Evolutionary conservation across 2,797 vertebrate genomes (phyloP).

Genomic region (Sylvia borin): DNA sequence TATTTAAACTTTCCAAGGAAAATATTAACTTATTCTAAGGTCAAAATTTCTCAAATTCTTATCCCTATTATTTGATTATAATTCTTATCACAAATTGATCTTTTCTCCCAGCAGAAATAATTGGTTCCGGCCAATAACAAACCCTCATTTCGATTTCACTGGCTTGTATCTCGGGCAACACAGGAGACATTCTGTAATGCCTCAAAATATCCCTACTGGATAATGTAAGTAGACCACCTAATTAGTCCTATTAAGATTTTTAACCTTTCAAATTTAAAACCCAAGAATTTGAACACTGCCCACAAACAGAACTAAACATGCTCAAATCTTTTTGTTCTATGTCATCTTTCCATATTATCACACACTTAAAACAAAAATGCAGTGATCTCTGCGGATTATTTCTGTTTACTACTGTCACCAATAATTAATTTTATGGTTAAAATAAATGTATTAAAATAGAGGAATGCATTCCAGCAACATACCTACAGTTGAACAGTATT

Average conservation of each 20-base stretch:
- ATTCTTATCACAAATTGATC: neutral
- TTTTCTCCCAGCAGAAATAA: conserved; percentile 42
- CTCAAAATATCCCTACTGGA: neutral
- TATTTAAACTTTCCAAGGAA: neutral
- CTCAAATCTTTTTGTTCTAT: neutral
- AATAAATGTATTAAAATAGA: neutral
- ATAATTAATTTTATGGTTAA: neutral
- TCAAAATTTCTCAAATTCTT: neutral
- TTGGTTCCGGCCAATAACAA: neutral
- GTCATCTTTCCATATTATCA: neutral
- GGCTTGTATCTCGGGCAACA: neutral
- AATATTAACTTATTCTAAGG: neutral
- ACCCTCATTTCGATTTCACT: neutral
- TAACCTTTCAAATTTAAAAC: neutral
- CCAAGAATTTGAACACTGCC: neutral
- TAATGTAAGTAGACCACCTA: conserved; percentile 10
- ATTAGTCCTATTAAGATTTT: conserved; percentile 16
- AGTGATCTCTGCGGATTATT: neutral
- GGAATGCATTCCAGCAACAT: neutral
- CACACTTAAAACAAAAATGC: neutral
- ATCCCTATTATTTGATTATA: neutral
- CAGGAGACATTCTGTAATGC: neutral
- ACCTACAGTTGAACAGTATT: neutral
- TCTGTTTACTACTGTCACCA: neutral
- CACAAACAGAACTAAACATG: neutral